phyloP scores from a whole-genome alignment of 1,140 invertebrate species.

The Euschistus heros region DNA sequence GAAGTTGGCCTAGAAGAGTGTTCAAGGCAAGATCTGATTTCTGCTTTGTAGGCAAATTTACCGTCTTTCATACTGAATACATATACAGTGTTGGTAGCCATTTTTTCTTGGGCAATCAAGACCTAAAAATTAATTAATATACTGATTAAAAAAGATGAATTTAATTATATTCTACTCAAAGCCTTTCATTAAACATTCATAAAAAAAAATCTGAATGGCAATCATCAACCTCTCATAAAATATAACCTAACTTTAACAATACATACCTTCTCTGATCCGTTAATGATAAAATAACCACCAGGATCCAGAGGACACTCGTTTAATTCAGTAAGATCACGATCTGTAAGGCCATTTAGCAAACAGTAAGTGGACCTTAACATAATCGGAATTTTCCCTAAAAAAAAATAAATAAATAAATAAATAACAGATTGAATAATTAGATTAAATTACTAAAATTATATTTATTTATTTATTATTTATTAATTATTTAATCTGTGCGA shows the following conservation, averaged over 20 bases:
- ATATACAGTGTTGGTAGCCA: conserved; percentile 99
- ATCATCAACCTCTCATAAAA: neutral
- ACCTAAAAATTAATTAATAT: conserved; percentile 38
- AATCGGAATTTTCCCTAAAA: conserved; percentile 83
- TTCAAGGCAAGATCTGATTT: conserved; percentile 92
- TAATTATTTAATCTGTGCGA: too few species aligned
- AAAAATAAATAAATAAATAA: conserved; percentile 24
- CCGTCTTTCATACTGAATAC: conserved; percentile 98
- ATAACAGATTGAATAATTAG: too few species aligned
- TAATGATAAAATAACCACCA: conserved; percentile 93
- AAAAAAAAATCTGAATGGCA: too few species aligned
- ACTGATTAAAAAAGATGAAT: neutral
- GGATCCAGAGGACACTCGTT: conserved; percentile 99
- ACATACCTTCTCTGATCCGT: conserved; percentile 84
- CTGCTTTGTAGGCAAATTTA: conserved; percentile 96
- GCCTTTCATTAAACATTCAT: neutral
- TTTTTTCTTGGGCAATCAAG: conserved; percentile 97
- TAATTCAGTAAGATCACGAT: conserved; percentile 96
- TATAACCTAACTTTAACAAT: neutral
- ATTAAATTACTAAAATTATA: too few species aligned
- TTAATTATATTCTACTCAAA: neutral
- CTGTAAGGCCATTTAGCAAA: conserved; percentile 80
- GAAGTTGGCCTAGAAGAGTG: conserved; percentile 86
- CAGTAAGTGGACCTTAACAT: conserved; percentile 98
- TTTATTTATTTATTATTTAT: too few species aligned